phyloP scores from a whole-genome alignment of 2,888 invertebrate species.

The Aquatica leii region DNA sequence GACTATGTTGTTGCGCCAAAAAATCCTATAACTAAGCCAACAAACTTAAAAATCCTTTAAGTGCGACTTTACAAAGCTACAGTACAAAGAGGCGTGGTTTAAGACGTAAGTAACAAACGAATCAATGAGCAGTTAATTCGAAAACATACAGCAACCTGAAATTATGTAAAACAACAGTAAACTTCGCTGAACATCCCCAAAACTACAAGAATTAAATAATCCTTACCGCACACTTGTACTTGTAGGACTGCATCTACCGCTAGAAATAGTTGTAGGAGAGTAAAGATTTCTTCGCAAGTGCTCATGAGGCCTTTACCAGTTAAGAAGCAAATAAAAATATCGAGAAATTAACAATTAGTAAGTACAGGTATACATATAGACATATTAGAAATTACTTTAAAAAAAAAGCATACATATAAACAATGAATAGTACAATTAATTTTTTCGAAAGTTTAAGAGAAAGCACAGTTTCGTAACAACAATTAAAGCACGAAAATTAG shows the following conservation, averaged over 20 bases:
- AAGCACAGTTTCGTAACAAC: too few species aligned
- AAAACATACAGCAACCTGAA: too few species aligned
- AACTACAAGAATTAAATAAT: conserved; percentile 13
- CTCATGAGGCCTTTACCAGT: conserved; percentile 35
- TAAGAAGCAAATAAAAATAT: conserved; percentile 24
- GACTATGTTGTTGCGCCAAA: too few species aligned
- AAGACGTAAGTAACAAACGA: too few species aligned
- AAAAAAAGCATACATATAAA: not conserved
- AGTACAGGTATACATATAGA: not conserved
- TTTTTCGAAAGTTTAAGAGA: too few species aligned
- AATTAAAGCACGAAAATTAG: too few species aligned
- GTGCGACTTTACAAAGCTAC: too few species aligned
- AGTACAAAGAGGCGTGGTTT: too few species aligned
- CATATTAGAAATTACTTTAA: conserved; percentile 1
- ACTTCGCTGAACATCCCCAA: not conserved
- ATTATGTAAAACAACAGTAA: too few species aligned
- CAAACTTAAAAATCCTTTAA: too few species aligned
- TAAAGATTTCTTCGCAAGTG: conserved; percentile 53
- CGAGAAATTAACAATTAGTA: conserved; percentile 19
- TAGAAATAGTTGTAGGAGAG: conserved; percentile 53
- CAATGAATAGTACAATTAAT: not conserved
- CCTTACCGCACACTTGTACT: conserved; percentile 49
- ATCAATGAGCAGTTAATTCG: too few species aligned
- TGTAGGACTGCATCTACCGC: conserved; percentile 56
- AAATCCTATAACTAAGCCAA: too few species aligned